phyloP scores from a whole-genome alignment of 2,113 vertebrate genomes.

The Phoxinus phoxinus region DNA sequence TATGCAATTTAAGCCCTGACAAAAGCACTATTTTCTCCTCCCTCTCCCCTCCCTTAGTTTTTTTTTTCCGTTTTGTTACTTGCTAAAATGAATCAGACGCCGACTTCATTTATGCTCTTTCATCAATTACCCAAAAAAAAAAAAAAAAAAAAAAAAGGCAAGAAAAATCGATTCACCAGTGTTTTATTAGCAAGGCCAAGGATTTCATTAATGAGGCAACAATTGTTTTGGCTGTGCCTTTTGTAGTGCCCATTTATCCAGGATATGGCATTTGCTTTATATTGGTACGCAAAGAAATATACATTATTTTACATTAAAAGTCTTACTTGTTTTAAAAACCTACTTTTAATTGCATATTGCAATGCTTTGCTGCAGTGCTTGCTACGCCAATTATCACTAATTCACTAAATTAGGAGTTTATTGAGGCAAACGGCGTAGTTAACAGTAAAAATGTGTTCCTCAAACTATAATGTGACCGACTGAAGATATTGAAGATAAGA shows the following conservation, averaged over 20 bases:
- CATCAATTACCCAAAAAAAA: constrained; percentile 65
- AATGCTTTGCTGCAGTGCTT: background rate
- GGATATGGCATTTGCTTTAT: background rate
- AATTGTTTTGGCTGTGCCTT: constrained; percentile 25
- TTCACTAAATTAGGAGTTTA: too few relatives aligned
- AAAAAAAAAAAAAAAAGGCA: constrained; percentile 51
- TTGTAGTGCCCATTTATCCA: constrained; percentile 32
- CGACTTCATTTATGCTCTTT: constrained; percentile 62
- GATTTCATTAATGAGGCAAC: constrained; percentile 59
- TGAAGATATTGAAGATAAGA: background rate
- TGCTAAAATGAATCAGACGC: constrained; percentile 68
- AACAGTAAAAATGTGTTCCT: too few relatives aligned
- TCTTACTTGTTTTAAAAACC: background rate
- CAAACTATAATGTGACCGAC: too few relatives aligned
- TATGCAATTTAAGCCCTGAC: constrained; percentile 69
- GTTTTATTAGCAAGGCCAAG: constrained; percentile 62
- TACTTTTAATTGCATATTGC: background rate
- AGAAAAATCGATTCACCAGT: constrained; percentile 42
- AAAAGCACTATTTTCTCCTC: constrained; percentile 52
- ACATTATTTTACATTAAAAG: background rate
- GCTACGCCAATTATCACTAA: background rate
- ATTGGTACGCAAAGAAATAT: constrained; percentile 28
- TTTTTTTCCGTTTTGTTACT: constrained; percentile 54
- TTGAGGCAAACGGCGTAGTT: too few relatives aligned
- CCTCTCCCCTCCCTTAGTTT: constrained; percentile 12